A percentile compares a stretch with the other conserved stretches of the same genome.
Conservation (phyloP, 2,888 invertebrate species). For the Cremastinae sp. region DNA sequence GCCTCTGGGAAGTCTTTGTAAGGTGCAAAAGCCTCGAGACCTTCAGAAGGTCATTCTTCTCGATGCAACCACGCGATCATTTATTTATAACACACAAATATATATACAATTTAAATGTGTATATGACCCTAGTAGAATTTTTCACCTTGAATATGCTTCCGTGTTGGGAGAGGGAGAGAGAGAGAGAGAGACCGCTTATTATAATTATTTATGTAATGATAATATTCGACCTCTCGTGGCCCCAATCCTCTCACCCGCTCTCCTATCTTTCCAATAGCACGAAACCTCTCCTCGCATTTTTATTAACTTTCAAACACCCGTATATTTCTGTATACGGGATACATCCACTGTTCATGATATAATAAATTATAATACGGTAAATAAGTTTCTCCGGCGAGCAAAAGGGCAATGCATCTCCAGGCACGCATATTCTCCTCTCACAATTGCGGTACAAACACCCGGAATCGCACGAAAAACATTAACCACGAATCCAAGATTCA, state of each 20-base stretch:
- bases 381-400: slow-evolving; percentile 33
- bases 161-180: slow-evolving; percentile 59
- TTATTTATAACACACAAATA: slow-evolving; percentile 1
- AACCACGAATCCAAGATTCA: slow-evolving; percentile 1
- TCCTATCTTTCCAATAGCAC: slow-evolving; percentile 35
- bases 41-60: slow-evolving; percentile 74
- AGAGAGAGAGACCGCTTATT: slow-evolving; percentile 59
- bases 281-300: slow-evolving; percentile 16
- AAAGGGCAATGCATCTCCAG: slow-evolving; percentile 38
- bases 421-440: slow-evolving; percentile 39
- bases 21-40: slow-evolving; percentile 72
- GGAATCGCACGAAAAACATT: slow-evolving; percentile 17
- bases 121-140: slow-evolving; percentile 28
- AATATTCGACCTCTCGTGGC: slow-evolving; percentile 62
- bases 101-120: slow-evolving; percentile 8
- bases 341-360: slow-evolving; percentile 48
- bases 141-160: slow-evolving; percentile 69
- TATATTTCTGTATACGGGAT: slow-evolving; percentile 3
- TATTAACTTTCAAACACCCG: slow-evolving; percentile 21
- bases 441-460: slow-evolving; percentile 28
- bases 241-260: slow-evolving; percentile 47
- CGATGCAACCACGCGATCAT: slow-evolving; percentile 60
- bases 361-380: slow-evolving; percentile 56
- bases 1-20: slow-evolving; percentile 4
- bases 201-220: slow-evolving; percentile 67